Evolutionary conservation across 2,113 vertebrate species (phyloP).

Genomic region (Pelecanoides urinatrix): DNA sequence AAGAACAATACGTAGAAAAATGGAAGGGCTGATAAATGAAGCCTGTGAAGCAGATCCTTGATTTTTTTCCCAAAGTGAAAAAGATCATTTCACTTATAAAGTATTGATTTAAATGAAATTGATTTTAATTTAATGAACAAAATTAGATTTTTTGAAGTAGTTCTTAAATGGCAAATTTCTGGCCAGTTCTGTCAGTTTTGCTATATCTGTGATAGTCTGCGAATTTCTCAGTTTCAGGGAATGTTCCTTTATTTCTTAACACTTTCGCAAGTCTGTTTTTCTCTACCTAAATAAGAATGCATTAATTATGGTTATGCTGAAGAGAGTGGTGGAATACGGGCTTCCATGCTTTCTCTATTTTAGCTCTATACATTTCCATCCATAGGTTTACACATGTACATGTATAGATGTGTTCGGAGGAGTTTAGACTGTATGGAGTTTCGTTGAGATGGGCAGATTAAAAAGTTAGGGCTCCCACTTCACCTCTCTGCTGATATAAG

Average conservation of each 20-base stretch:
- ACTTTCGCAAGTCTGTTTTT: background rate
- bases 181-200: background rate
- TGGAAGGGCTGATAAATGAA: background rate
- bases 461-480: background rate
- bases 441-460: fast-evolving
- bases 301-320: background rate
- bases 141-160: background rate
- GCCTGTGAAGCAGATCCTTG: background rate
- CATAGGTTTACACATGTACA: background rate
- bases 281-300: background rate
- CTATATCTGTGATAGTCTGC: background rate
- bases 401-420: background rate
- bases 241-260: constrained; percentile 11
- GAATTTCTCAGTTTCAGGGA: background rate
- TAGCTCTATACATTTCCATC: background rate
- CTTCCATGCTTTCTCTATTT: background rate
- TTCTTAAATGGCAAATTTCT: background rate
- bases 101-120: background rate
- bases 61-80: background rate
- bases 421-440: background rate
- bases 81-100: background rate
- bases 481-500: background rate
- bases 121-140: background rate
- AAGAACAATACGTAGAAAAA: background rate
- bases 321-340: background rate